A percentile compares a stretch with the other conserved stretches of the same genome.
phyloP scores from a whole-genome alignment of 2,113 vertebrate genomes.

The Ceyx margarethae region DNA sequence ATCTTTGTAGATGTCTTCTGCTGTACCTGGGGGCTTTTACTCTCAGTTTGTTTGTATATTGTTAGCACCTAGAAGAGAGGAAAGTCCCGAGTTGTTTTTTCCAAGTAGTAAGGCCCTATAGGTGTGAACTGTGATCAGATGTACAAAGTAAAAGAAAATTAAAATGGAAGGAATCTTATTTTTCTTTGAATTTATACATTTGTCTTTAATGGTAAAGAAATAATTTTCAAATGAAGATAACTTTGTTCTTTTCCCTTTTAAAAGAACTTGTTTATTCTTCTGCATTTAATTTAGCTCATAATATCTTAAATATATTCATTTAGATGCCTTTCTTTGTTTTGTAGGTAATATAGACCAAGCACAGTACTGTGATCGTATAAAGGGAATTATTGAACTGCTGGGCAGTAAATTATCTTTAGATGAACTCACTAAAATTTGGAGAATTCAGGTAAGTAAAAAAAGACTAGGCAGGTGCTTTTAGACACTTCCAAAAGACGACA shows the following conservation, averaged over 20 bases:
- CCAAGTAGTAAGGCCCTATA: neutral
- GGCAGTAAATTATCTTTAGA: constrained; percentile 97
- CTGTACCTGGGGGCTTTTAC: neutral
- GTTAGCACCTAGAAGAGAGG: neutral
- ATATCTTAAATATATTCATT: neutral
- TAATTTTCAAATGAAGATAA: neutral
- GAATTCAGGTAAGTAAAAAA: constrained; percentile 87
- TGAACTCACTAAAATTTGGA: constrained; percentile 98
- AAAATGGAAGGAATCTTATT: neutral
- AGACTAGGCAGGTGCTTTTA: neutral
- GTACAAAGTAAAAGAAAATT: neutral
- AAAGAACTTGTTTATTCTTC: neutral
- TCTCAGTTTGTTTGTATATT: neutral
- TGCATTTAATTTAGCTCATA: neutral
- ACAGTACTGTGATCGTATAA: constrained; percentile 98
- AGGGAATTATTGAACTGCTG: constrained; percentile 98
- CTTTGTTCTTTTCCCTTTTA: neutral
- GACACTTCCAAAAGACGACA: neutral
- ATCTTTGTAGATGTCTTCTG: neutral
- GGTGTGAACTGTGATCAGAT: neutral
- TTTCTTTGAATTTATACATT: neutral
- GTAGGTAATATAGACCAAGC: constrained; percentile 98
- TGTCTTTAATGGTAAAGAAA: neutral
- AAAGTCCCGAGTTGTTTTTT: neutral
- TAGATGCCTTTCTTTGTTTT: constrained; percentile 18